phyloP scores from a whole-genome alignment of 1,140 invertebrate genomes.

The Saccostrea glomerata region DNA sequence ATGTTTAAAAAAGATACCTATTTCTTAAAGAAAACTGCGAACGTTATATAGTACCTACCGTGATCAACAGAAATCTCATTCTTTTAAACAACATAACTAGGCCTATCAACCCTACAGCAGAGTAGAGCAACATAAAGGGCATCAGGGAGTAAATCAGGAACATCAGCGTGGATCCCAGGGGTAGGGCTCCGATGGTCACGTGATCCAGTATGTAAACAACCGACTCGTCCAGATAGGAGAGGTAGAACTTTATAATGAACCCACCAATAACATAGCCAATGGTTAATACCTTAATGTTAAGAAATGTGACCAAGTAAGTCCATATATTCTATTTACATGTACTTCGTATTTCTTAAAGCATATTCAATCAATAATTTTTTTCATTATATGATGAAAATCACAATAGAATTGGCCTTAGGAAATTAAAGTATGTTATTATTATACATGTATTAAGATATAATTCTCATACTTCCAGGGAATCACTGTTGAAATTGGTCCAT shows the following conservation, averaged over 20 bases:
- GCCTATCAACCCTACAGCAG: not conserved
- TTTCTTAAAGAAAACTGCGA: not conserved
- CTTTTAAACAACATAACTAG: not conserved
- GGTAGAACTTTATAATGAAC: not conserved
- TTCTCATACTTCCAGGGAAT: too few relatives aligned
- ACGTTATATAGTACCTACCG: not conserved
- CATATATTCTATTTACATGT: too few relatives aligned
- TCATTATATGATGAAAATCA: not conserved
- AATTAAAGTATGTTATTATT: too few relatives aligned
- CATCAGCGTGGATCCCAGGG: constrained; percentile 5
- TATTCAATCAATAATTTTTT: not conserved
- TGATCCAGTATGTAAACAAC: not conserved
- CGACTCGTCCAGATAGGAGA: not conserved
- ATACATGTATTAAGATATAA: too few relatives aligned
- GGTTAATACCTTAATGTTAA: not conserved
- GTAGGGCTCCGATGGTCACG: not conserved
- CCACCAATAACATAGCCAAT: constrained; percentile 14
- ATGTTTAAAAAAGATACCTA: too few relatives aligned
- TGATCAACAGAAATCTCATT: not conserved
- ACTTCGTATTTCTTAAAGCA: too few relatives aligned
- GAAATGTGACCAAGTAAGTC: not conserved
- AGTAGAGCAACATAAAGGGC: not conserved
- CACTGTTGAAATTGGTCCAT: too few relatives aligned
- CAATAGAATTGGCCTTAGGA: too few relatives aligned
- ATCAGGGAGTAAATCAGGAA: constrained; percentile 8